Evolutionary conservation across 1,140 invertebrate species (phyloP).

Genomic region (Drosophila athabasca): DNA sequence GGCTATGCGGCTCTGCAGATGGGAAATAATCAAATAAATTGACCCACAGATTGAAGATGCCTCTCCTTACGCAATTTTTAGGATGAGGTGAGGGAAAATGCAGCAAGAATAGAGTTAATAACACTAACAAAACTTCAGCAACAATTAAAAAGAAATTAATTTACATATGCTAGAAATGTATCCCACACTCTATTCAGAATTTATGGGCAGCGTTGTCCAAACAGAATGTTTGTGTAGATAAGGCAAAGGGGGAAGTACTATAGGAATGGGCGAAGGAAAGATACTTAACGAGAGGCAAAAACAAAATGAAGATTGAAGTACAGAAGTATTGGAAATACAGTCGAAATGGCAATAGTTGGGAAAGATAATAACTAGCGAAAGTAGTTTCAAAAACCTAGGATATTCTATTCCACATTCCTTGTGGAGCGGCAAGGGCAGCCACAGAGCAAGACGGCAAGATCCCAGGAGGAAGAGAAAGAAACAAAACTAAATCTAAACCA

Average conservation of each 20-base stretch:
- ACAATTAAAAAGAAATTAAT: slow-evolving; percentile 64
- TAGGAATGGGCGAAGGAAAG: background rate
- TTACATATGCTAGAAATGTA: slow-evolving; percentile 30
- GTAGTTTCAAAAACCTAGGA: too few relatives aligned
- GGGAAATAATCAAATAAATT: slow-evolving; percentile 24
- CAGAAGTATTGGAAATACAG: background rate
- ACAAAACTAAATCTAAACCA: slow-evolving; percentile 71
- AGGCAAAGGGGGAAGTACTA: background rate
- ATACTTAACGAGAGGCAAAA: background rate
- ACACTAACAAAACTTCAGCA: slow-evolving; percentile 47
- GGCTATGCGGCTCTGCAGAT: slow-evolving; percentile 1
- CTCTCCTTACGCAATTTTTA: slow-evolving; percentile 54
- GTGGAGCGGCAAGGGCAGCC: slow-evolving; percentile 37
- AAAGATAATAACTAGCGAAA: too few relatives aligned
- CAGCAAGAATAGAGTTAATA: slow-evolving; percentile 50
- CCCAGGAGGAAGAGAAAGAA: slow-evolving; percentile 23
- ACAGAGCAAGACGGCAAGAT: slow-evolving; percentile 22
- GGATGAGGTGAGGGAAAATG: slow-evolving; percentile 24
- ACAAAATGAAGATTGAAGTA: slow-evolving; percentile 1
- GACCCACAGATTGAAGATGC: slow-evolving; percentile 31
- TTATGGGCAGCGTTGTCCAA: slow-evolving; percentile 8
- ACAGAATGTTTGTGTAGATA: slow-evolving; percentile 13
- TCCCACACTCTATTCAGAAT: slow-evolving; percentile 7
- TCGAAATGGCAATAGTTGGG: too few relatives aligned
- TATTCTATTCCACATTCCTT: background rate